phyloP scores from a whole-genome alignment of 2,888 invertebrate genomes.

The Yponomeuta cagnagella region DNA sequence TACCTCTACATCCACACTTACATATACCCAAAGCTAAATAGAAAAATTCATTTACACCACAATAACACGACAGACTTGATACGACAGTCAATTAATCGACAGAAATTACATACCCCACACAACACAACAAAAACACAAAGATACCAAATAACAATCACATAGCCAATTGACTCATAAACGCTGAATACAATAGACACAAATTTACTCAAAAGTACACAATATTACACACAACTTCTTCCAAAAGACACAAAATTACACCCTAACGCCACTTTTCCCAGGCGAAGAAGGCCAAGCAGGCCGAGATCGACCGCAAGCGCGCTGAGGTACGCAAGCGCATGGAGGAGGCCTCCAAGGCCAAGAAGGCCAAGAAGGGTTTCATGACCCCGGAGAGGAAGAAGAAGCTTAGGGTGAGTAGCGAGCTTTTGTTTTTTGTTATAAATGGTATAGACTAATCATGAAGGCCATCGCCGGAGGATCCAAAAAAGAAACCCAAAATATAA shows the following conservation, averaged over 20 bases:
- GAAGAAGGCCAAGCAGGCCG: conserved; percentile 98
- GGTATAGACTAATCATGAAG: background rate
- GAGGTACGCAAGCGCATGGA: conserved; percentile 99
- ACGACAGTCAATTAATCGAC: too few relatives aligned
- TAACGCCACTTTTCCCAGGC: conserved; percentile 78
- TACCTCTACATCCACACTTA: too few relatives aligned
- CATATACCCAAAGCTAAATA: too few relatives aligned
- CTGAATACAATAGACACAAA: background rate
- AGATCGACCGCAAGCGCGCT: conserved; percentile 98
- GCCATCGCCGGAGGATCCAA: background rate
- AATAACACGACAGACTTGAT: too few relatives aligned
- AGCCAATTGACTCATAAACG: background rate
- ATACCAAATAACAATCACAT: background rate
- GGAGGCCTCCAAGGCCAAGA: conserved; percentile 98
- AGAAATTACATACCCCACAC: too few relatives aligned
- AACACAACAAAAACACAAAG: background rate
- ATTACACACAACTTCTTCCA: conserved; percentile 14
- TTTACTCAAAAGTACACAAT: conserved; percentile 17
- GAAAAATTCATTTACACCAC: too few relatives aligned
- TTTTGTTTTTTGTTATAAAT: background rate
- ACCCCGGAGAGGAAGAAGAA: conserved; percentile 99
- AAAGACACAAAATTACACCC: conserved; percentile 14
- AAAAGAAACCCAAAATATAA: too few relatives aligned
- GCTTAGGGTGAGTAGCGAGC: conserved; percentile 87
- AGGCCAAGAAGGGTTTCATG: conserved; percentile 99